A percentile compares a stretch with the other conserved stretches of the same genome.
Evolutionary conservation across 2,888 invertebrate species (phyloP).

Genomic region (Dryomyza anilis): DNA sequence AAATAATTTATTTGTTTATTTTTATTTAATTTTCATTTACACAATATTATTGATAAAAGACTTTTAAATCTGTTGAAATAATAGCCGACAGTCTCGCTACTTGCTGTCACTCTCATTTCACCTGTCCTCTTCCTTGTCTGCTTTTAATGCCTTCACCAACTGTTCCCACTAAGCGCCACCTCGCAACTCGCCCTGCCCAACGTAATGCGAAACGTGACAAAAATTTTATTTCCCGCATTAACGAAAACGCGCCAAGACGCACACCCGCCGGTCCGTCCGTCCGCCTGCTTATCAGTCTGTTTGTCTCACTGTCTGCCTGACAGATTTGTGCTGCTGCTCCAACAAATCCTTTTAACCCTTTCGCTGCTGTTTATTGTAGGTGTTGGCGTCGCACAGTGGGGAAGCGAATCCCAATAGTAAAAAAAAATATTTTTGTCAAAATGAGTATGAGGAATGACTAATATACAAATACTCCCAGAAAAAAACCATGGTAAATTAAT

Average conservation of each 20-base stretch:
- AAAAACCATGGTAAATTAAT: too few relatives aligned
- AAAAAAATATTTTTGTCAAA: too few relatives aligned
- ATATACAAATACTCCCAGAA: too few relatives aligned
- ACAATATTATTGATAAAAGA: too few relatives aligned
- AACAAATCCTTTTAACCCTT: conserved; percentile 23
- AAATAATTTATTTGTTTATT: too few relatives aligned
- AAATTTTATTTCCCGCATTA: conserved; percentile 26
- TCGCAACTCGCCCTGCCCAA: not conserved
- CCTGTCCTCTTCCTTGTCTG: not conserved
- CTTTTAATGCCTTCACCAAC: not conserved
- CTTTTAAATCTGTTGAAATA: too few relatives aligned
- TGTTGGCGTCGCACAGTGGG: not conserved
- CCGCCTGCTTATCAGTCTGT: too few relatives aligned
- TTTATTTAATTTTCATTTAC: too few relatives aligned
- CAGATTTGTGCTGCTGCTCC: conserved; percentile 16
- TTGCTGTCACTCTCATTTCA: not conserved
- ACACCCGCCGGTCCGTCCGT: too few relatives aligned
- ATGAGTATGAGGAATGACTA: too few relatives aligned
- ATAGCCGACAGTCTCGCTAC: not conserved
- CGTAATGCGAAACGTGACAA: conserved; percentile 26
- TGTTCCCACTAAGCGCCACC: not conserved
- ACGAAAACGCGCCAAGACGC: conserved; percentile 12
- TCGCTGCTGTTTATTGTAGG: not conserved
- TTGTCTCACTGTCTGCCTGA: too few relatives aligned
- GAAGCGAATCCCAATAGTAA: too few relatives aligned